Conservation (phyloP, 2,797 vertebrate species). For the Macropodus opercularis region DNA sequence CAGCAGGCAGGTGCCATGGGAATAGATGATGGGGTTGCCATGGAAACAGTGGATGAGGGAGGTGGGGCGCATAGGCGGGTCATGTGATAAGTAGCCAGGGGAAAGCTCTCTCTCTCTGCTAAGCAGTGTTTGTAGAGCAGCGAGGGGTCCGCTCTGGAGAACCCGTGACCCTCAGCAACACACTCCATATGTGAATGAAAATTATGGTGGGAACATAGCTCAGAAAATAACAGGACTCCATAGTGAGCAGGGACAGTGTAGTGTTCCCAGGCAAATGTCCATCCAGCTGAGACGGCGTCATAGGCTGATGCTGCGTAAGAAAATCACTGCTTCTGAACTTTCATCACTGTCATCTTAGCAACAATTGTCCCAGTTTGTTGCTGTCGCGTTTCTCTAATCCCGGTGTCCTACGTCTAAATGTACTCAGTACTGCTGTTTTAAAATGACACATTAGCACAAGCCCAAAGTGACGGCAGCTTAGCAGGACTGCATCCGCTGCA, state of each 20-base stretch:
- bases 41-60: slow-evolving; percentile 55
- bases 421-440: too few species aligned
- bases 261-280: too few species aligned
- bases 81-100: slow-evolving; percentile 35
- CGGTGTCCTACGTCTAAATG: too few species aligned
- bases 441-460: too few species aligned
- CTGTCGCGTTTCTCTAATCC: too few species aligned
- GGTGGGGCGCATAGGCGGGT: slow-evolving; percentile 45
- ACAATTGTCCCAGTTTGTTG: neutral
- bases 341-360: too few species aligned
- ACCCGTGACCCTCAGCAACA: neutral
- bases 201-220: slow-evolving; percentile 15
- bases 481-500: neutral
- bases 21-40: slow-evolving; percentile 69
- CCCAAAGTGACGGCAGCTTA: neutral
- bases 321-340: too few species aligned
- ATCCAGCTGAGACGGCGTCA: too few species aligned
- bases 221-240: too few species aligned
- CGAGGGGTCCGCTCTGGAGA: slow-evolving; percentile 20
- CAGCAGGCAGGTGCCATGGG: slow-evolving; percentile 75
- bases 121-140: neutral
- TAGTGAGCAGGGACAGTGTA: too few species aligned
- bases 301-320: too few species aligned
- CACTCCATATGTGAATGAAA: too few species aligned
- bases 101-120: slow-evolving; percentile 14